phyloP scores from a whole-genome alignment of 2,888 invertebrate genomes.

The Rotaria socialis region DNA sequence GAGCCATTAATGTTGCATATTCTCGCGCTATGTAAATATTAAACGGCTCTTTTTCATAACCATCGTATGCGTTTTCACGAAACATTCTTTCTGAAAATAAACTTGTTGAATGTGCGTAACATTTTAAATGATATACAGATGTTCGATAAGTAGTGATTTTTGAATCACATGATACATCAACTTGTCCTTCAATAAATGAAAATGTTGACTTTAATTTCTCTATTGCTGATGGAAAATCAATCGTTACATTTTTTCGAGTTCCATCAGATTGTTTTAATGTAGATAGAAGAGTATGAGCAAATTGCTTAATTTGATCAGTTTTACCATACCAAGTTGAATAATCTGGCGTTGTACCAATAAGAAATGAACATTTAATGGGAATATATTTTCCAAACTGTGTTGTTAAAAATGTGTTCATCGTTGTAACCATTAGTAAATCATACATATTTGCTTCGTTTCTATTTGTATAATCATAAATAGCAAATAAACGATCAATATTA shows the following conservation, averaged over 20 bases:
- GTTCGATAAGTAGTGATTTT: neutral
- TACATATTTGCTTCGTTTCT: neutral
- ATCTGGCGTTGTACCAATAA: neutral
- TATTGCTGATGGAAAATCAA: neutral
- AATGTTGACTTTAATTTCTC: neutral
- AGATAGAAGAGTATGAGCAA: neutral
- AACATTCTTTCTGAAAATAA: slow-evolving; percentile 5
- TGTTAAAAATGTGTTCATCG: slow-evolving; percentile 1
- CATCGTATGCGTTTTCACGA: neutral
- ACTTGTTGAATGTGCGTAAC: slow-evolving; percentile 23
- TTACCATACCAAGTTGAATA: neutral
- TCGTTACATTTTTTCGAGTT: neutral
- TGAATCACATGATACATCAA: slow-evolving; percentile 4
- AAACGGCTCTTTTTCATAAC: neutral
- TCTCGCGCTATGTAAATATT: slow-evolving; percentile 8
- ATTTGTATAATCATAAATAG: neutral
- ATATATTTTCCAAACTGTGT: slow-evolving; percentile 18
- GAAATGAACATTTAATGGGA: neutral
- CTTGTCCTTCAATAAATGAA: neutral
- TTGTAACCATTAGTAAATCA: neutral
- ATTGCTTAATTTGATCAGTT: neutral
- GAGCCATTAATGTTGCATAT: neutral
- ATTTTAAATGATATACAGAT: slow-evolving; percentile 8
- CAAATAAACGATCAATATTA: neutral
- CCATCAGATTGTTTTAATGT: neutral